A percentile compares a stretch with the other conserved stretches of the same genome.
Conservation (phyloP, 2,888 invertebrate species). For the Anoplius nigerrimus region DNA sequence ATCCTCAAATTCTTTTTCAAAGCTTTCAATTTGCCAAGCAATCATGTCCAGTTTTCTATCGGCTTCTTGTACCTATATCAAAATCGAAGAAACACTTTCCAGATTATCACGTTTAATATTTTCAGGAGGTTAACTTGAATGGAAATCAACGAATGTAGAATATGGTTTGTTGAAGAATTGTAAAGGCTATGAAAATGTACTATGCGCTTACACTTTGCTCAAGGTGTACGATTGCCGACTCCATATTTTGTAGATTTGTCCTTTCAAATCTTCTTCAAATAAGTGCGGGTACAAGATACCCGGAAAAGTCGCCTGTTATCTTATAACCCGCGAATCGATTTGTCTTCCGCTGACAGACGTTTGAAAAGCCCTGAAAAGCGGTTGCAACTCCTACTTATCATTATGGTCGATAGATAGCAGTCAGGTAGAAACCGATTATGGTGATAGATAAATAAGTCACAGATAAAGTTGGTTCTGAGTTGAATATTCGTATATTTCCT, state of each 20-base stretch:
- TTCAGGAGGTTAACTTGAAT: not conserved
- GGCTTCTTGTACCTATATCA: constrained; percentile 82
- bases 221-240: constrained; percentile 66
- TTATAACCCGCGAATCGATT: constrained; percentile 41
- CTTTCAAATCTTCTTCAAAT: not conserved
- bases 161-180: not conserved
- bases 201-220: constrained; percentile 70
- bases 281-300: constrained; percentile 6
- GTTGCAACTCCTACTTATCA: constrained; percentile 11
- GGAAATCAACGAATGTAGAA: constrained; percentile 1
- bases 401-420: not conserved
- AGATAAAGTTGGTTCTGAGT: no score
- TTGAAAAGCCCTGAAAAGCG: constrained; percentile 31
- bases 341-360: constrained; percentile 19
- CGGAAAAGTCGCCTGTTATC: constrained; percentile 22
- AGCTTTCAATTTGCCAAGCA: constrained; percentile 84
- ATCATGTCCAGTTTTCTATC: constrained; percentile 84
- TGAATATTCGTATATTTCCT: no score
- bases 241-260: constrained; percentile 54
- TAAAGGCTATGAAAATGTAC: not conserved
- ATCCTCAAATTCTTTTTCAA: constrained; percentile 81
- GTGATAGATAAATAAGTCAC: no score
- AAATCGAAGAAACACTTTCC: not conserved
- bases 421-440: not conserved
- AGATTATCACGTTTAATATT: constrained; percentile 15